These are phyloP conservation scores for Chalcosyrphus nemorum DNA, from an alignment of 2,888 invertebrate species.

Conservation along the genomic window DNA sequence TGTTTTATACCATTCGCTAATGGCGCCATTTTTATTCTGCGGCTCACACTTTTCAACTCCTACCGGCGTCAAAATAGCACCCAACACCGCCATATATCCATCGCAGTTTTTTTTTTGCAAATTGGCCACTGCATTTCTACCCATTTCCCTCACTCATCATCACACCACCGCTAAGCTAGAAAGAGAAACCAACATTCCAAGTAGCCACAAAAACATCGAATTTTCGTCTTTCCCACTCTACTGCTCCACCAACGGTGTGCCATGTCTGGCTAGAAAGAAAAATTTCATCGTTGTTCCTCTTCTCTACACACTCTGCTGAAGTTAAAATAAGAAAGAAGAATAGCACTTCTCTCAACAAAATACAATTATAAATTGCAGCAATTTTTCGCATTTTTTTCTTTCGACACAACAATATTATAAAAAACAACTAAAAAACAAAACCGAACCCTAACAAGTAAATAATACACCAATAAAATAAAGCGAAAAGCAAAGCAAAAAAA, in stretches of 20 bases:
- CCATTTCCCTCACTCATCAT: background rate
- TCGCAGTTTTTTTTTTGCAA: background rate
- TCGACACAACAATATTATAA: constrained; percentile 61
- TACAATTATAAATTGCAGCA: constrained; percentile 72
- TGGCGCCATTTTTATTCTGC: constrained; percentile 45
- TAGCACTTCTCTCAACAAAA: constrained; percentile 71
- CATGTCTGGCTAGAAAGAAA: constrained; percentile 58
- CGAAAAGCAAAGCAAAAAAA: constrained; percentile 38
- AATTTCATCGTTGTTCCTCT: constrained; percentile 67
- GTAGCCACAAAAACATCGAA: constrained; percentile 51
- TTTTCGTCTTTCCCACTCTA: constrained; percentile 30
- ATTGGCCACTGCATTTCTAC: background rate
- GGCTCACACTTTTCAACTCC: constrained; percentile 28
- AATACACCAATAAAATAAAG: constrained; percentile 46
- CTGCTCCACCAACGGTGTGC: constrained; percentile 40
- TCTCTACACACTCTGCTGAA: constrained; percentile 66
- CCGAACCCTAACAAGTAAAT: constrained; percentile 56
- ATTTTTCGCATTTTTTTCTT: constrained; percentile 72
- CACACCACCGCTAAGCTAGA: background rate
- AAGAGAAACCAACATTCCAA: constrained; percentile 11
- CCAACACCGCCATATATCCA: background rate
- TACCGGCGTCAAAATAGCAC: constrained; percentile 61
- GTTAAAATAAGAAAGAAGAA: constrained; percentile 71
- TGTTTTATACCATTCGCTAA: constrained; percentile 53
- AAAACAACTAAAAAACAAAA: too few relatives aligned